Evolutionary conservation across 2,797 vertebrate genomes (phyloP), one percentile per base, ranked within the genome.

Genomic region (Choloepus didactylus): DNA sequence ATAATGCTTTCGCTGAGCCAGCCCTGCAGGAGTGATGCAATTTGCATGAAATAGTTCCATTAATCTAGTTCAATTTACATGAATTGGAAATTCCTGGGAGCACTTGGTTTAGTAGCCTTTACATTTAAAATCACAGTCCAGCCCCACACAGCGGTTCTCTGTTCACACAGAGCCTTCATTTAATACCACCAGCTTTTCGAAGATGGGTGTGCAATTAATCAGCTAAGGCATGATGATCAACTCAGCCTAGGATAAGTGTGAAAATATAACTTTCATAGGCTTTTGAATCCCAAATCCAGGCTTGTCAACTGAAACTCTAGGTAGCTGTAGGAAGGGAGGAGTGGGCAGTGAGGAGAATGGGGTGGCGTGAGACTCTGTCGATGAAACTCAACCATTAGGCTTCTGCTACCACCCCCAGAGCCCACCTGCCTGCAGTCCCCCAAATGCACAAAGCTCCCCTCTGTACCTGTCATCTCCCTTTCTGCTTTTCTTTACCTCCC

Each of bases 71-170:
- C 60, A 35, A 0, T n/a, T 60, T 23, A 35, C 11, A 16, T 56
- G 27, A 49, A 27, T 6, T 51, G 9, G 44, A 38, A 25, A 62
- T 62, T 75, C 9, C 67, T 4, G 6, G 51, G 31, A 38, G 0
- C 27, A 12, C 41, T n/a, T n/a, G 38, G 27, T 16, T 76, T 66
- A 27, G 8, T 44, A 1, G 4, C 8, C 44, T 49, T 70, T 35
- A 11, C 49, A 6, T 41, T 25, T 35, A 38, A 46, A 11, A n/a
- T 2, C 0, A 0, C 5, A 66, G 60, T 7, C 31, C 49, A 4
- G 38, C 44, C 9, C 3, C 38, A n/a, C 31, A 5, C 16, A 0
- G 14, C 29, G 38, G 4, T 11, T 11, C 0, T 25, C 23, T 1
- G 54, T 66, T 66, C 31, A 1, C 0, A 2, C 21, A 29, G 64